These are phyloP conservation scores for Nannobrachium achirus DNA, from an alignment of 2,113 vertebrate genomes.

Conservation along the genomic window DNA sequence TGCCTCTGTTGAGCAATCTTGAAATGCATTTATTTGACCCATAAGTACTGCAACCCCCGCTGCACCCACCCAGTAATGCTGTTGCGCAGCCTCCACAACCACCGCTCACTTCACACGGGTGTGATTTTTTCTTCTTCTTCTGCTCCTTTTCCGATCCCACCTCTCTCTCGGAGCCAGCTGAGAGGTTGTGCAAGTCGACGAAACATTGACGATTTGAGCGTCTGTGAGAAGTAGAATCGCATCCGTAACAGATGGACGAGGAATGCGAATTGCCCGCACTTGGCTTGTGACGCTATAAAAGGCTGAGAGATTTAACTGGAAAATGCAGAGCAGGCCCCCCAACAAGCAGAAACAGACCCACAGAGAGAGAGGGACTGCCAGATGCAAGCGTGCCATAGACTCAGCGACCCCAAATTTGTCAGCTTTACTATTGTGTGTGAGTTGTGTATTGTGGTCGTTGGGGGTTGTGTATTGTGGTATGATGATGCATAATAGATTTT, in stretches of 20 bases:
- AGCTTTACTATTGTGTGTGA: too few species aligned
- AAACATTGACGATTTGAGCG: conserved; percentile 16
- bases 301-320: background rate
- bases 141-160: background rate
- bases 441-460: too few species aligned
- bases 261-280: conserved; percentile 31
- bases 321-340: background rate
- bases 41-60: too few species aligned
- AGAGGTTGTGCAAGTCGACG: conserved; percentile 6
- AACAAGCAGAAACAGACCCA: background rate
- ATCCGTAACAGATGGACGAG: conserved; percentile 38
- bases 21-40: too few species aligned
- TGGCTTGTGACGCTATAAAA: conserved; percentile 12
- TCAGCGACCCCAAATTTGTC: too few species aligned
- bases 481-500: too few species aligned
- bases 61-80: too few species aligned
- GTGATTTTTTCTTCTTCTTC: too few species aligned
- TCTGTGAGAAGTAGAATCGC: conserved; percentile 14
- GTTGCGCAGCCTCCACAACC: too few species aligned
- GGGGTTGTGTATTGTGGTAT: too few species aligned
- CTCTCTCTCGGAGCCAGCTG: background rate
- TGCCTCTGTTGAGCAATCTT: too few species aligned
- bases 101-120: too few species aligned
- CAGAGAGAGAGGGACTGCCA: background rate
- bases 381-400: background rate